These are phyloP conservation scores for Grus americana DNA, from an alignment of 2,113 vertebrate species.

Conservation along the genomic window DNA sequence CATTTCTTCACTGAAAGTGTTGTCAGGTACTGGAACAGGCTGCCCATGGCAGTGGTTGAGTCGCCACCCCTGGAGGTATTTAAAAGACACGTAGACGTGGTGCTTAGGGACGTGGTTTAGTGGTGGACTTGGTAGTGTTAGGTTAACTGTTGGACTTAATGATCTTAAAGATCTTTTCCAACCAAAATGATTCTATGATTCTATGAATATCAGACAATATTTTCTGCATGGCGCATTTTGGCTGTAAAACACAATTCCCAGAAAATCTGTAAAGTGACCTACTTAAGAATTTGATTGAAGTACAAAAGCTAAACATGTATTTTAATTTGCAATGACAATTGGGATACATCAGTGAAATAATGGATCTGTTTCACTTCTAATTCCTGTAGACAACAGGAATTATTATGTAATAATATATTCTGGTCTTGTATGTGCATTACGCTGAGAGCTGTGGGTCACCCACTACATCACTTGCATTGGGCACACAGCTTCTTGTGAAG, in stretches of 20 bases:
- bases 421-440: rapidly evolving
- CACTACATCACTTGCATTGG: not conserved
- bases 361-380: not conserved
- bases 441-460: not conserved
- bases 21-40: no score
- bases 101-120: no score
- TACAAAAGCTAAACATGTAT: not conserved
- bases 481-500: not conserved
- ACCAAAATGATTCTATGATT: no score
- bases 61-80: no score
- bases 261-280: not conserved
- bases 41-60: no score
- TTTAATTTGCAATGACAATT: not conserved
- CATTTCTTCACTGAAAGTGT: no score
- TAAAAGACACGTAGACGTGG: no score
- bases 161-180: no score
- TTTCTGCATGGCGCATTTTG: not conserved
- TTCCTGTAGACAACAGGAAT: not conserved
- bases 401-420: not conserved
- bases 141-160: no score
- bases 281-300: not conserved
- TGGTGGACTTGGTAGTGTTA: no score
- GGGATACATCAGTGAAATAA: not conserved
- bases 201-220: not conserved
- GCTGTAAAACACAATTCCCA: not conserved